A percentile compares a stretch with the other conserved stretches of the same genome.
Evolutionary conservation across 2,797 vertebrate species (phyloP).

Genomic region (Protosalanx chinensis): DNA sequence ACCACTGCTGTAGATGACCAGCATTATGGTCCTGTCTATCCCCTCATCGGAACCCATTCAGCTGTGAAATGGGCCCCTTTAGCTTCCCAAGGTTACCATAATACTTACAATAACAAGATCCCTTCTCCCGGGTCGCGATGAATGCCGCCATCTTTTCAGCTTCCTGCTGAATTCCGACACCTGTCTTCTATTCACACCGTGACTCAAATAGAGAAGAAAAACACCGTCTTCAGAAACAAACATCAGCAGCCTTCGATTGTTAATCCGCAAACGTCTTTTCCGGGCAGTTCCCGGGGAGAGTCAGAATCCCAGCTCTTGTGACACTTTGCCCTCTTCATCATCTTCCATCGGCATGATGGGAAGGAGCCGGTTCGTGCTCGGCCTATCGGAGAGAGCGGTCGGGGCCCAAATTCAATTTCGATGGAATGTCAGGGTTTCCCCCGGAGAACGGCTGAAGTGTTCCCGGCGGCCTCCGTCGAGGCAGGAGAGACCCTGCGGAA

Average conservation of each 20-base stretch:
- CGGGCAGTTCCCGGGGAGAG: conserved; percentile 31
- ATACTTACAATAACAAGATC: not conserved
- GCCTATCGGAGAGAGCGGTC: conserved; percentile 42
- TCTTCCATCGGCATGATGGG: conserved; percentile 27
- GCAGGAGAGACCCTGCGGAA: conserved; percentile 21
- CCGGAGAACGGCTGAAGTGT: conserved; percentile 53
- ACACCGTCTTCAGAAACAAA: too few relatives aligned
- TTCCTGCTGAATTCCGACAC: not conserved
- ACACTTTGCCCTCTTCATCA: conserved; percentile 30
- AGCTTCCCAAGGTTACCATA: conserved; percentile 22
- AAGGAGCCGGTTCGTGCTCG: conserved; percentile 37
- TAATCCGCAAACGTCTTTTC: not conserved
- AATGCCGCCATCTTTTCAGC: not conserved
- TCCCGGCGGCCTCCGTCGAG: conserved; percentile 44
- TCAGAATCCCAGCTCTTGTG: conserved; percentile 17
- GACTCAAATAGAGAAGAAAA: too few relatives aligned
- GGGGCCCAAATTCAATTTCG: conserved; percentile 58
- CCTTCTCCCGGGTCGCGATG: conserved; percentile 20
- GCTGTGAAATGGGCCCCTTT: conserved; percentile 48
- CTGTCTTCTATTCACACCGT: too few relatives aligned
- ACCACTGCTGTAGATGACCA: conserved; percentile 14
- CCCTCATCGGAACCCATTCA: conserved; percentile 37
- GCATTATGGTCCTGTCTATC: conserved; percentile 42
- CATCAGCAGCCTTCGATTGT: too few relatives aligned
- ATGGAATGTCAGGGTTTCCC: conserved; percentile 59